Evolutionary conservation across 2,888 invertebrate genomes (phyloP).

Genomic region (Aspidiotus destructor): DNA sequence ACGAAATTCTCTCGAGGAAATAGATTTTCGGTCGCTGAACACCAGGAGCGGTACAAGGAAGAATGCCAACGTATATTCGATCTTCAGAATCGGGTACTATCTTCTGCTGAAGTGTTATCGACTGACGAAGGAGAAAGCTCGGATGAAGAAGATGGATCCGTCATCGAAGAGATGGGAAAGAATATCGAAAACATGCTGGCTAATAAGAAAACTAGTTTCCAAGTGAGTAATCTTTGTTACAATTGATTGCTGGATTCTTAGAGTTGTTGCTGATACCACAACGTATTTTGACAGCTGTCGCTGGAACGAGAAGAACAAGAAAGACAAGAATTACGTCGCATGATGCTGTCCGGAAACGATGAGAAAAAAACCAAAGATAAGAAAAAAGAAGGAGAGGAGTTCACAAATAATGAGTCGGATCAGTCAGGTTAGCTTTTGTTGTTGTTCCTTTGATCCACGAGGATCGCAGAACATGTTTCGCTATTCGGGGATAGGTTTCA

Average conservation of each 20-base stretch:
- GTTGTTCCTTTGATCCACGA: too few species aligned
- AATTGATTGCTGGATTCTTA: not conserved
- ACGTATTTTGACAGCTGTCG: slow-evolving; percentile 50
- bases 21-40: slow-evolving; percentile 94
- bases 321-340: slow-evolving; percentile 80
- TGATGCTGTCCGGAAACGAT: slow-evolving; percentile 65
- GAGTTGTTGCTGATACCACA: slow-evolving; percentile 34
- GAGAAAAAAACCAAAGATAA: slow-evolving; percentile 54
- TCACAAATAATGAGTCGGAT: slow-evolving; percentile 17
- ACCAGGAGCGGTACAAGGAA: slow-evolving; percentile 94
- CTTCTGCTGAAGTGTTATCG: slow-evolving; percentile 84
- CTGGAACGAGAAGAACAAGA: slow-evolving; percentile 93
- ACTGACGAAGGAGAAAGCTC: slow-evolving; percentile 94
- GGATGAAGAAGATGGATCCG: slow-evolving; percentile 88
- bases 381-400: slow-evolving; percentile 49
- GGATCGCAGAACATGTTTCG: too few species aligned
- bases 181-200: slow-evolving; percentile 95
- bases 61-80: slow-evolving; percentile 98
- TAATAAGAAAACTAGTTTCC: slow-evolving; percentile 89
- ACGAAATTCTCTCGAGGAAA: slow-evolving; percentile 98
- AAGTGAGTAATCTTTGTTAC: slow-evolving; percentile 44
- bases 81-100: slow-evolving; percentile 86
- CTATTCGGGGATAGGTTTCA: too few species aligned
- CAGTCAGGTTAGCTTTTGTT: too few species aligned
- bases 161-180: slow-evolving; percentile 94